Evolutionary conservation across 30 jellyfish, hydroid and myxozoan species (phyloP).

Genomic region (Hydractinia symbiolongicarpus): DNA sequence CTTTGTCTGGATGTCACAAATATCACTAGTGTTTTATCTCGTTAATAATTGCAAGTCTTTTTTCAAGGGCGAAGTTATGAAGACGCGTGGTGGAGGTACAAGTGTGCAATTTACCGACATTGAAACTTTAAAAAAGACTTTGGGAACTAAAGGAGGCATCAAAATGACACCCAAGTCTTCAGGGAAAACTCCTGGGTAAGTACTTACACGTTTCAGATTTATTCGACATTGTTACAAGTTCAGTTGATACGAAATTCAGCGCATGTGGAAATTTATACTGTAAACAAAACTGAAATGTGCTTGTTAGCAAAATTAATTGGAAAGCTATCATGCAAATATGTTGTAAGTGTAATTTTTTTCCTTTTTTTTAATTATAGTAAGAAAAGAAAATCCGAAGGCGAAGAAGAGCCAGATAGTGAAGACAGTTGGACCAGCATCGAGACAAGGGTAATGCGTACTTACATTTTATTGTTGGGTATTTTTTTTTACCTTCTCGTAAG

Average conservation of each 20-base stretch:
- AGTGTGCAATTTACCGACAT: slow-evolving; percentile 95
- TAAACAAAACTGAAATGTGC: not conserved
- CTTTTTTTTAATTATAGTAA: slow-evolving; percentile 40
- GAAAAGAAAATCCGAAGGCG: slow-evolving; percentile 55
- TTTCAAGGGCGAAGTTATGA: slow-evolving; percentile 82
- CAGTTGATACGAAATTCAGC: not conserved
- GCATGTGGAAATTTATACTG: not conserved
- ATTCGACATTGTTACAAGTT: not conserved
- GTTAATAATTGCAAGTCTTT: not conserved
- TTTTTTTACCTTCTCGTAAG: not conserved
- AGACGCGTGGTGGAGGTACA: slow-evolving; percentile 96
- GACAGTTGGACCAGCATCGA: slow-evolving; percentile 93
- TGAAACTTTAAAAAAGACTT: slow-evolving; percentile 67
- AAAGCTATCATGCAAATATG: not conserved
- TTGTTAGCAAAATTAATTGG: not conserved
- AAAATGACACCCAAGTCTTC: slow-evolving; percentile 48
- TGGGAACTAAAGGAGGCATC: slow-evolving; percentile 42
- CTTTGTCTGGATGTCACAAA: not conserved
- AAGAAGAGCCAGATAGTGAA: slow-evolving; percentile 46
- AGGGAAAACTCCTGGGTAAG: not conserved
- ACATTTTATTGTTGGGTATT: no score
- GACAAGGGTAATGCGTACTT: slow-evolving; percentile 49
- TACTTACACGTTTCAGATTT: not conserved
- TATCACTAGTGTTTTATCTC: not conserved
- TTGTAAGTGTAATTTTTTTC: not conserved